Conservation (phyloP, 2,797 vertebrate species). For the Bucorvus abyssinicus region DNA sequence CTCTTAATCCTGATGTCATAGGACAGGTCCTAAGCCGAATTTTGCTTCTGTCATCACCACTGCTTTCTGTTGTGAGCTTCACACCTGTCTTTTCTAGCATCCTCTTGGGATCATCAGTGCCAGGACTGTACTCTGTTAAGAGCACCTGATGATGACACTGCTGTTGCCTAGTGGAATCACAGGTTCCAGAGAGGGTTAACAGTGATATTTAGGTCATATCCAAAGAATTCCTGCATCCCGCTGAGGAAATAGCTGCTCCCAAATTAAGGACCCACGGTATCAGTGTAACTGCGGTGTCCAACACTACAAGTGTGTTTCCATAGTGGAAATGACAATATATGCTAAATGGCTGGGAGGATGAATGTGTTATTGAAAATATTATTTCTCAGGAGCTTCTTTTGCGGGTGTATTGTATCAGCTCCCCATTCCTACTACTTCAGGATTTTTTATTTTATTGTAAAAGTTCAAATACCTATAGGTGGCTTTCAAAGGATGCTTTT, state of each 20-base stretch:
- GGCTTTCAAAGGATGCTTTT: not conserved
- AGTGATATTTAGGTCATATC: not conserved
- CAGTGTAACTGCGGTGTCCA: not conserved
- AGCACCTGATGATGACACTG: not conserved
- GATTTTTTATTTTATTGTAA: not conserved
- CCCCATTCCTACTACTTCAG: not conserved
- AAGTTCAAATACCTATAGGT: not conserved
- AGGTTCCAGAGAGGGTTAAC: not conserved
- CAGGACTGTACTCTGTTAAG: not conserved
- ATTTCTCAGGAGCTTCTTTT: not conserved
- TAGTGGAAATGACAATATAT: not conserved
- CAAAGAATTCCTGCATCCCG: conserved; percentile 4
- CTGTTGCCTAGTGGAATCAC: not conserved
- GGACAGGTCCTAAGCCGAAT: not conserved
- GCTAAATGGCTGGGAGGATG: not conserved
- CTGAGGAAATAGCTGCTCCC: not conserved
- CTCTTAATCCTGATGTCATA: not conserved
- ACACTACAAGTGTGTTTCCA: not conserved
- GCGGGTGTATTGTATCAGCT: not conserved
- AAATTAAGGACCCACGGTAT: not conserved
- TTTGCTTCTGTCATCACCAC: not conserved
- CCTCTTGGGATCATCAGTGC: not conserved
- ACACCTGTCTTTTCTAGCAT: not conserved
- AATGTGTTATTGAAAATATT: not conserved
- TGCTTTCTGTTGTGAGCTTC: not conserved